A percentile compares a stretch with the other conserved stretches of the same genome.
Conservation (phyloP, 1,140 invertebrate genomes). For the Saccostrea echinata region DNA sequence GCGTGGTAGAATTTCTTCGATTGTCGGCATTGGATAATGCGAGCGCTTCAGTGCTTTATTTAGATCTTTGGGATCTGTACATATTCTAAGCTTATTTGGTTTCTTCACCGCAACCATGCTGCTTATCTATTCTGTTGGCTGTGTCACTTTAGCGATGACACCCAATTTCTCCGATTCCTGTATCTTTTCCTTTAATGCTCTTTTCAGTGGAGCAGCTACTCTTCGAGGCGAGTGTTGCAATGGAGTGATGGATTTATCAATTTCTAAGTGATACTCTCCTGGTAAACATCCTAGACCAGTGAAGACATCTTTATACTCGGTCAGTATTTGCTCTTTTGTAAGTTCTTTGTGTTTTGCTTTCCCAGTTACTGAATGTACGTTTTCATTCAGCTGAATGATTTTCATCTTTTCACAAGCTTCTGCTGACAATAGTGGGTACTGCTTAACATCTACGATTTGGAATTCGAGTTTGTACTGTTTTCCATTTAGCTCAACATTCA, state of each 20-base stretch:
- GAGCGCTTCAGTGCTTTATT: slow-evolving; percentile 57
- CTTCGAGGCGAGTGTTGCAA: slow-evolving; percentile 50
- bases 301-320: slow-evolving; percentile 56
- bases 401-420: slow-evolving; percentile 23
- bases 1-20: slow-evolving; percentile 56
- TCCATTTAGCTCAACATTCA: not conserved
- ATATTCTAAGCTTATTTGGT: slow-evolving; percentile 64
- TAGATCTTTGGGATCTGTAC: slow-evolving; percentile 56
- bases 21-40: slow-evolving; percentile 51
- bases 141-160: too few relatives aligned
- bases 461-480: not conserved
- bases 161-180: slow-evolving; percentile 47
- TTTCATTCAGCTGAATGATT: not conserved
- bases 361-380: not conserved
- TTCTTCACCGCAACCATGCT: slow-evolving; percentile 80
- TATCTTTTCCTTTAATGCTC: slow-evolving; percentile 56
- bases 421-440: not conserved
- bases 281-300: slow-evolving; percentile 46
- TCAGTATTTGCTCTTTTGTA: slow-evolving; percentile 47
- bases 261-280: slow-evolving; percentile 50
- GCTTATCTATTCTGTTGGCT: slow-evolving; percentile 80
- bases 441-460: not conserved
- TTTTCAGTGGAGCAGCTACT: slow-evolving; percentile 47
- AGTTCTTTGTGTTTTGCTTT: slow-evolving; percentile 30
- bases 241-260: slow-evolving; percentile 43